Percentiles rank a stretch among this genome's conserved stretches.
Conservation (phyloP, 2,888 invertebrate species). For the Euzophera pinguis region DNA sequence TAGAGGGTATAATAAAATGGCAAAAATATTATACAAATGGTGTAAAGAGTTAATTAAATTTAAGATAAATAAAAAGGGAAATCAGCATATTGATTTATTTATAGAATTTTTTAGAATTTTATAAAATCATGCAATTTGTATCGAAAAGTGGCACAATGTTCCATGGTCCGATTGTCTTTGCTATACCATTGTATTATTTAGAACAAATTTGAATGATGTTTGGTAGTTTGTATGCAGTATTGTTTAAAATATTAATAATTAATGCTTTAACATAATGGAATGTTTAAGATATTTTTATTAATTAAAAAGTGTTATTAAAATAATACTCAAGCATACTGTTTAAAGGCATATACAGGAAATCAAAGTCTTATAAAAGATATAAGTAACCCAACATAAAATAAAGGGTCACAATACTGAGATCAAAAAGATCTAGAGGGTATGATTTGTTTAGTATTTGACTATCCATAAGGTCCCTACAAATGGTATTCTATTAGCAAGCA, state of each 20-base stretch:
- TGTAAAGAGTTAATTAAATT: too few species aligned
- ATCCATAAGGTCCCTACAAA: not conserved
- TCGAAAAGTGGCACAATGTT: too few species aligned
- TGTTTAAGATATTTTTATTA: not conserved
- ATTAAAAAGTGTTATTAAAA: not conserved
- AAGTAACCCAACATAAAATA: not conserved
- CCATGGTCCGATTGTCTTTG: too few species aligned
- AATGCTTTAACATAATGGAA: slow-evolving; percentile 2
- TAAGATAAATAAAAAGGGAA: too few species aligned
- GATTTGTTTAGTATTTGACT: not conserved
- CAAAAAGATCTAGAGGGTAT: slow-evolving; percentile 6
- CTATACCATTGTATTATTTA: too few species aligned
- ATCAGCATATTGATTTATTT: too few species aligned
- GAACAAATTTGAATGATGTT: too few species aligned
- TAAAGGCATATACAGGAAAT: not conserved
- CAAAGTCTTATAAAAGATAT: not conserved
- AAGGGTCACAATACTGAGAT: not conserved
- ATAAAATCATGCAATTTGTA: too few species aligned
- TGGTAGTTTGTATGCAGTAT: too few species aligned
- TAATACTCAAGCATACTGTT: not conserved
- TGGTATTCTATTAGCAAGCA: not conserved
- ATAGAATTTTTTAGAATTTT: too few species aligned
- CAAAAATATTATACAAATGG: too few species aligned
- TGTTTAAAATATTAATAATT: not conserved
- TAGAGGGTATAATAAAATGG: too few species aligned